Evolutionary conservation across 2,888 invertebrate genomes (phyloP).

Genomic region (Alloplasta piceator): DNA sequence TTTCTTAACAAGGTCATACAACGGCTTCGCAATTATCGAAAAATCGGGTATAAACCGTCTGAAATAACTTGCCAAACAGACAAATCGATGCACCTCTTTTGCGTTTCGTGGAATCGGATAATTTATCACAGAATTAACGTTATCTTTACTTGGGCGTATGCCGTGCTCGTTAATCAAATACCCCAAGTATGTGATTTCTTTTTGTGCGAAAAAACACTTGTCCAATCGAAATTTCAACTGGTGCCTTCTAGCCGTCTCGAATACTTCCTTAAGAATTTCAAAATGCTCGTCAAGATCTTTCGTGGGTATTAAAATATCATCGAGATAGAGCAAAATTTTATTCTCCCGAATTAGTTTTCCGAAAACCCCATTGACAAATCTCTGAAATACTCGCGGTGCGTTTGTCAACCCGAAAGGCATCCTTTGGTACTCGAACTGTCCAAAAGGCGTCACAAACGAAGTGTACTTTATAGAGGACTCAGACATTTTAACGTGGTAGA

Average conservation of each 20-base stretch:
- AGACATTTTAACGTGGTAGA: slow-evolving; percentile 20
- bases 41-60: slow-evolving; percentile 29
- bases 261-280: slow-evolving; percentile 34
- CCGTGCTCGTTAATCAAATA: slow-evolving; percentile 17
- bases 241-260: slow-evolving; percentile 31
- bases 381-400: slow-evolving; percentile 49
- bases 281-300: slow-evolving; percentile 28
- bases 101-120: slow-evolving; percentile 23
- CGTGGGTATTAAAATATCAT: slow-evolving; percentile 45
- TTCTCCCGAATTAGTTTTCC: slow-evolving; percentile 12
- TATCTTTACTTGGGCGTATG: neutral
- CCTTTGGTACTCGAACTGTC: neutral
- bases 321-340: slow-evolving; percentile 35
- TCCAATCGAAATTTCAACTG: slow-evolving; percentile 33
- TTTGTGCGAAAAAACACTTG: slow-evolving; percentile 58
- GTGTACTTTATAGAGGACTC: slow-evolving; percentile 3
- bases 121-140: slow-evolving; percentile 16
- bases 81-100: slow-evolving; percentile 41
- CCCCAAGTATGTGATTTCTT: slow-evolving; percentile 36
- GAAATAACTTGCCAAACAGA: slow-evolving; percentile 23
- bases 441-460: too few species aligned
- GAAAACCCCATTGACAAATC: slow-evolving; percentile 55
- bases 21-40: neutral
- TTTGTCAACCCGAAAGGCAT: slow-evolving; percentile 8
- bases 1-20: neutral